A percentile compares a stretch with the other conserved stretches of the same genome.
Evolutionary conservation across 2,888 invertebrate genomes (phyloP).

Genomic region (Aspidiotus rigidus): DNA sequence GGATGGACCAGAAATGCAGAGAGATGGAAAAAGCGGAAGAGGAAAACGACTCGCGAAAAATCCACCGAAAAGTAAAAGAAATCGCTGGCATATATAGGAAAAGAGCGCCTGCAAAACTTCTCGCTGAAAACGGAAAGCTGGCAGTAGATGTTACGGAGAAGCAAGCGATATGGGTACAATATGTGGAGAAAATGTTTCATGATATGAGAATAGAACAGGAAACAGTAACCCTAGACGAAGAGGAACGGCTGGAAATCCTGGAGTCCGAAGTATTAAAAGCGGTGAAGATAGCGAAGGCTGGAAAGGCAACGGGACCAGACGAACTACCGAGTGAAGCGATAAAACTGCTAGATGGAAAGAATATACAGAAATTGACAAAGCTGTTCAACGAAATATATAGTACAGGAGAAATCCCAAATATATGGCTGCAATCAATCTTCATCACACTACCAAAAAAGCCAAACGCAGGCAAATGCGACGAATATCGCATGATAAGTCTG

Average conservation of each 20-base stretch:
- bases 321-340: conserved; percentile 35
- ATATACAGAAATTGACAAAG: conserved; percentile 31
- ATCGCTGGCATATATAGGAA: not conserved
- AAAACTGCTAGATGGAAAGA: conserved; percentile 36
- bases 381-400: conserved; percentile 36
- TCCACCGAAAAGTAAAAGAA: conserved; percentile 18
- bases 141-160: not conserved
- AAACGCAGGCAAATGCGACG: conserved; percentile 34
- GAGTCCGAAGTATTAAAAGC: conserved; percentile 33
- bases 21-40: conserved; percentile 12
- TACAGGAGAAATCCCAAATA: conserved; percentile 35
- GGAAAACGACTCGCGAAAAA: conserved; percentile 9
- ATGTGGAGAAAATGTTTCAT: conserved; percentile 17
- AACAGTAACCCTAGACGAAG: not conserved
- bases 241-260: conserved; percentile 19
- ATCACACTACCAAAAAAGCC: conserved; percentile 35
- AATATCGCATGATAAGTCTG: conserved; percentile 35
- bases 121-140: not conserved
- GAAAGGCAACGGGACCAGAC: conserved; percentile 37
- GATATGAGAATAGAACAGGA: conserved; percentile 8
- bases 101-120: not conserved
- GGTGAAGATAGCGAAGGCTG: conserved; percentile 29
- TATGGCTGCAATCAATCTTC: conserved; percentile 36
- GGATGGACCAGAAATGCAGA: conserved; percentile 20
- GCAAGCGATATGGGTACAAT: not conserved